A percentile compares a stretch with the other conserved stretches of the same genome.
These are phyloP conservation scores for Xenopus petersii DNA, from an alignment of 2,797 vertebrate species.

Conservation along the genomic window DNA sequence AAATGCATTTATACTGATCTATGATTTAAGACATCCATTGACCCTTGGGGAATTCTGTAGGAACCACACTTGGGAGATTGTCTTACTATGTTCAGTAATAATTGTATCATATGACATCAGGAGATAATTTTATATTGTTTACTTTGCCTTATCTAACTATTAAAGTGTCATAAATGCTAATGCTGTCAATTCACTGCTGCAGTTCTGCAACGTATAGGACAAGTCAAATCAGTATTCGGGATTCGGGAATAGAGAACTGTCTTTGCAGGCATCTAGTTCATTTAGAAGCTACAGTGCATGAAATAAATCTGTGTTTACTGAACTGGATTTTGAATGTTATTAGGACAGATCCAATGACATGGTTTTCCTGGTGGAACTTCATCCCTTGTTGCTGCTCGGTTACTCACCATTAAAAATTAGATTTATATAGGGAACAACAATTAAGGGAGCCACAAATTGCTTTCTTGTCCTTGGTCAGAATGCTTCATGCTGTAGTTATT, in stretches of 20 bases:
- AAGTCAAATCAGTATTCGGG: neutral
- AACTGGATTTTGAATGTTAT: conserved; percentile 53
- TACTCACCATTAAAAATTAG: conserved; percentile 45
- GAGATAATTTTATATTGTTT: too few species aligned
- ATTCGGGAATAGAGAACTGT: neutral
- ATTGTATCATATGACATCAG: too few species aligned
- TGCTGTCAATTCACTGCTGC: too few species aligned
- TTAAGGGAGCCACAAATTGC: conserved; percentile 27
- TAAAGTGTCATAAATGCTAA: too few species aligned
- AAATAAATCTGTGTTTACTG: conserved; percentile 54
- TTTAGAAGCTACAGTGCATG: conserved; percentile 51
- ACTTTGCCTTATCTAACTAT: too few species aligned
- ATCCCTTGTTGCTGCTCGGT: conserved; percentile 21
- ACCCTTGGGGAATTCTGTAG: too few species aligned
- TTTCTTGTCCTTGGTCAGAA: conserved; percentile 22
- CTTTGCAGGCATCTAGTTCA: conserved; percentile 42
- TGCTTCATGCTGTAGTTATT: neutral
- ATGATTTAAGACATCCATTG: too few species aligned
- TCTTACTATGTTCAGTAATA: too few species aligned
- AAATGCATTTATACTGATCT: too few species aligned
- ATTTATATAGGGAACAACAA: conserved; percentile 22
- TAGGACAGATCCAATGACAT: conserved; percentile 16
- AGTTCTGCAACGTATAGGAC: neutral
- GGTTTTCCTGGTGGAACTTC: conserved; percentile 31
- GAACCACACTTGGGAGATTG: too few species aligned